These are phyloP conservation scores for Eurypyga helias DNA, from an alignment of 2,113 vertebrate genomes.

Conservation along the genomic window DNA sequence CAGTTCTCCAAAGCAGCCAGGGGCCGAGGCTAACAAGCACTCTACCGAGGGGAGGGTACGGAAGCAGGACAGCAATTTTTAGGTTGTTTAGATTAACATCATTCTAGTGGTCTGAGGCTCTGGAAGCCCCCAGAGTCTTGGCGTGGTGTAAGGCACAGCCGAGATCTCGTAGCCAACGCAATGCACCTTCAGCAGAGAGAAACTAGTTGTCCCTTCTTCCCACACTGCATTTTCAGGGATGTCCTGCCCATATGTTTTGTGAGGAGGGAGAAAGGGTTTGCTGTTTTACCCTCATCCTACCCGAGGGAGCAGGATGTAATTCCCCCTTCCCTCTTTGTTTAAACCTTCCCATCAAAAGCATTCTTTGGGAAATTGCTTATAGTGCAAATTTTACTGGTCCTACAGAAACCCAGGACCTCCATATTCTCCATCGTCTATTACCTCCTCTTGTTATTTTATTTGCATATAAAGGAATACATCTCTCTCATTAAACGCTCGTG, in stretches of 20 bases:
- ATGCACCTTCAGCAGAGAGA: neutral
- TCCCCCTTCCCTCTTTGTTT: neutral
- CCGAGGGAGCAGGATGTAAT: neutral
- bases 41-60: neutral
- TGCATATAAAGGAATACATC: neutral
- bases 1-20: neutral
- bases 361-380: neutral
- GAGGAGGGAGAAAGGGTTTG: neutral
- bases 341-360: neutral
- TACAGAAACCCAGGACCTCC: neutral
- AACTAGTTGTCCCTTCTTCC: rapidly evolving
- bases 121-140: neutral
- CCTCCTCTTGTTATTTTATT: neutral
- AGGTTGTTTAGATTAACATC: neutral
- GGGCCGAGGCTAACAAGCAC: neutral
- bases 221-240: rapidly evolving
- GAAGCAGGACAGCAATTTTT: neutral
- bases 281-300: neutral
- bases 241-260: neutral
- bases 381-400: neutral
- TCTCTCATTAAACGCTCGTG: neutral
- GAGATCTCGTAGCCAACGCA: rapidly evolving
- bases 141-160: rapidly evolving
- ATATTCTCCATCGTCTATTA: neutral
- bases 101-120: neutral